Evolutionary conservation across 2,888 invertebrate species (phyloP), one percentile per base, ranked within the genome.

Genomic region (Pheosia gnoma): DNA sequence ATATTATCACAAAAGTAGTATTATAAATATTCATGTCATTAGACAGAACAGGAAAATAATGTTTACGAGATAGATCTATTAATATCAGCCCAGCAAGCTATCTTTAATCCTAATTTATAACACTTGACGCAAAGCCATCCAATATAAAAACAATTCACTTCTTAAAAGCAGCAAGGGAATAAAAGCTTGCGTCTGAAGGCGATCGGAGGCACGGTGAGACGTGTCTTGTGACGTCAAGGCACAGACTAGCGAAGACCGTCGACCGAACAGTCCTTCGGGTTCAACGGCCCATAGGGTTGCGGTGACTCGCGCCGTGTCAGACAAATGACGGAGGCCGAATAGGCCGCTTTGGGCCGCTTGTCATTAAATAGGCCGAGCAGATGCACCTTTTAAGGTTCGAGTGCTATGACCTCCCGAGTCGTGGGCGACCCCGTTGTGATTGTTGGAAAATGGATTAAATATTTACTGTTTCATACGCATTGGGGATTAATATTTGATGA

Each of bases 281-380:
- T 77, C 71, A 66, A 61, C 66, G 70, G 64, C 68, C 75, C 63
- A 57, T 56, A 63, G 75, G 75, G 75, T 72, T 69, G 79, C 79
- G 71, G 79, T 79, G 76, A 79, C 79, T 75, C 66, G 60, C 65
- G 57, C 65, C 36, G 72, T 68, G 75, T 72, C 74, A 77, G 75
- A 79, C 79, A 67, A 68, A 61, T 67, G 66, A 68, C 67, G 71
- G 55, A 55, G 55, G 62, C 61, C 60, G 54, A 68, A 65, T 57
- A 39, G 43, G 25, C 51, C 51, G 47, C 47, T n/a, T 47, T 25
- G 39, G 56, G 41, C 56, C 56, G 56, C n/a, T 41, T 41, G 39
- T 25, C 56, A 41, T 56, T 56, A 41, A 56, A 56, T 56, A 56
- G 41, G 41, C 41, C 56, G 54, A 54, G 37, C 38, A n/a, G n/a